phyloP scores from a whole-genome alignment of 2,797 vertebrate genomes.

The Loriculus beryllinus region DNA sequence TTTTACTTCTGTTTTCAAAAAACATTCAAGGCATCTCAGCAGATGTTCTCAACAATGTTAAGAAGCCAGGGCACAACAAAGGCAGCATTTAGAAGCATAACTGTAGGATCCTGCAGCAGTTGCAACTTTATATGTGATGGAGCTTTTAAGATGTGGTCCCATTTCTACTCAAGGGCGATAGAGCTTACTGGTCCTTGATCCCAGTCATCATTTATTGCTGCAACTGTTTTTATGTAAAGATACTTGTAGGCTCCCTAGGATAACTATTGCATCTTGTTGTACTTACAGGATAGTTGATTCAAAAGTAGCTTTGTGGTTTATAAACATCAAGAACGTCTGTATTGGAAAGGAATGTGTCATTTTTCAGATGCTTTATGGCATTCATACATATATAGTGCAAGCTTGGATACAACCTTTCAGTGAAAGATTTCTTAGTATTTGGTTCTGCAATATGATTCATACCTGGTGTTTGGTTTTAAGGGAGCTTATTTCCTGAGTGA shows the following conservation, averaged over 20 bases:
- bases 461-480: slow-evolving; percentile 87
- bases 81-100: not conserved
- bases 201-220: not conserved
- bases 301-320: not conserved
- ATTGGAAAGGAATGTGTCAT: not conserved
- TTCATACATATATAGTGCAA: not conserved
- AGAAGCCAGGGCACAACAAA: not conserved
- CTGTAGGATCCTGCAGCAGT: not conserved
- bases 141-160: not conserved
- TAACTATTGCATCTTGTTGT: not conserved
- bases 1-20: not conserved
- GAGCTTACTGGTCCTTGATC: not conserved
- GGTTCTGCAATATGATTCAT: slow-evolving; percentile 5
- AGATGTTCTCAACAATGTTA: not conserved
- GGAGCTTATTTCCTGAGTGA: slow-evolving; percentile 82
- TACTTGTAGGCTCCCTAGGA: not conserved
- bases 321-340: not conserved
- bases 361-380: not conserved
- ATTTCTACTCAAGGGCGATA: not conserved
- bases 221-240: not conserved
- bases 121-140: not conserved
- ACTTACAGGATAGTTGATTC: not conserved
- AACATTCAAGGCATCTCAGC: not conserved
- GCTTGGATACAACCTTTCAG: not conserved
- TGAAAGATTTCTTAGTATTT: not conserved